Evolutionary conservation across 2,888 invertebrate genomes (phyloP).

Genomic region (Tipula confusa): DNA sequence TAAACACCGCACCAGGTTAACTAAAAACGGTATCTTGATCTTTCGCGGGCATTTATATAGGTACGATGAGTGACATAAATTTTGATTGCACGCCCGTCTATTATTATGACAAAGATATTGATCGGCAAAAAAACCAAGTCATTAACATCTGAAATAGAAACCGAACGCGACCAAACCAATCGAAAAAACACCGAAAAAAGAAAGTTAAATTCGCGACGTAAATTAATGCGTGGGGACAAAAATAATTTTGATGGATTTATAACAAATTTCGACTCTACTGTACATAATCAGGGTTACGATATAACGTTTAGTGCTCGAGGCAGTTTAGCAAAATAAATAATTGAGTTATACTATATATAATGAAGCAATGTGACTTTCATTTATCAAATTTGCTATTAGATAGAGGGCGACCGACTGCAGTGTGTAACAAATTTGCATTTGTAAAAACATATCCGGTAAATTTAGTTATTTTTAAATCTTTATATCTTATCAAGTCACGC

Average conservation of each 20-base stretch:
- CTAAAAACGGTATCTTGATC: background rate
- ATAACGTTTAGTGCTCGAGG: background rate
- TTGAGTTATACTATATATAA: background rate
- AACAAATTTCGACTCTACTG: background rate
- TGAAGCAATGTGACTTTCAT: background rate
- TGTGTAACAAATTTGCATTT: no score
- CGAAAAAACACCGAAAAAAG: background rate
- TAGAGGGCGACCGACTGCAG: no score
- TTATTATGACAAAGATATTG: background rate
- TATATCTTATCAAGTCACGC: no score
- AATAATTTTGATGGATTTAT: background rate
- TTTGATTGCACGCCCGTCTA: background rate
- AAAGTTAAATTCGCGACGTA: background rate
- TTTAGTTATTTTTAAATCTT: no score
- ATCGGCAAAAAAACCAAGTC: background rate
- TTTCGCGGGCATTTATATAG: background rate
- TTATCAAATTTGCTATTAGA: background rate
- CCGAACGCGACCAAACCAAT: background rate
- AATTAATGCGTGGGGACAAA: background rate
- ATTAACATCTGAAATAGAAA: background rate
- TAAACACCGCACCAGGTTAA: background rate
- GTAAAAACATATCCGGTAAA: no score
- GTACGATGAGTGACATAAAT: background rate
- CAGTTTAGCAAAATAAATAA: background rate
- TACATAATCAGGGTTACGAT: background rate